Evolutionary conservation across 2,888 invertebrate genomes (phyloP).

Genomic region (Himalopsyche tibetana): DNA sequence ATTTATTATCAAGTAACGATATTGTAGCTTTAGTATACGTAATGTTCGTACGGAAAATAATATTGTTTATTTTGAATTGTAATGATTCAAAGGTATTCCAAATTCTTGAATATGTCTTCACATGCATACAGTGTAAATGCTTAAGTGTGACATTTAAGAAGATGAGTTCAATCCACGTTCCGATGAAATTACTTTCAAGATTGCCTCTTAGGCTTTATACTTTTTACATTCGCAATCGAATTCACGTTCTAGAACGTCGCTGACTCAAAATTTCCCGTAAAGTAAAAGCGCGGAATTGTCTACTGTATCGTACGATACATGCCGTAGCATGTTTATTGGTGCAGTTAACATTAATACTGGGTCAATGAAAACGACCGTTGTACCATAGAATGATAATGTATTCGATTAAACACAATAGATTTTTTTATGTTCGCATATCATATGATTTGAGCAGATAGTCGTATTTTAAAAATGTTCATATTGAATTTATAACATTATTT

Average conservation of each 20-base stretch:
- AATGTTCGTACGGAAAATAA: no score
- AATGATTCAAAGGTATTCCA: no score
- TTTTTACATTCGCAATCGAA: background rate
- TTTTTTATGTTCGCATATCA: background rate
- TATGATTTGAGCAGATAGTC: background rate
- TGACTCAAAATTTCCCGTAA: constrained; percentile 2
- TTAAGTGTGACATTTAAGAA: background rate
- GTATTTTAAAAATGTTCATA: background rate
- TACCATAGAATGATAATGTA: background rate
- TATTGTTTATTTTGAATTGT: no score
- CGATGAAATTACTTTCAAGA: constrained; percentile 43
- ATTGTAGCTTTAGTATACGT: no score
- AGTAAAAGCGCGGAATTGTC: constrained; percentile 6
- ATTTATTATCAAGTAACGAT: no score
- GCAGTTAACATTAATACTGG: background rate
- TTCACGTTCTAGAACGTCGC: background rate
- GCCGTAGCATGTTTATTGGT: background rate
- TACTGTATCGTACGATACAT: background rate
- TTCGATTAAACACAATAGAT: background rate
- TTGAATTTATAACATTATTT: no score
- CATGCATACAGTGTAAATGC: background rate
- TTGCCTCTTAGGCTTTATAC: constrained; percentile 25
- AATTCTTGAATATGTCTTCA: background rate
- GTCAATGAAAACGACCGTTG: constrained; percentile 21
- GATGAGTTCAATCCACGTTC: constrained; percentile 13